Evolutionary conservation across 1,140 invertebrate species (phyloP).

Genomic region (Nasonia vitripennis): DNA sequence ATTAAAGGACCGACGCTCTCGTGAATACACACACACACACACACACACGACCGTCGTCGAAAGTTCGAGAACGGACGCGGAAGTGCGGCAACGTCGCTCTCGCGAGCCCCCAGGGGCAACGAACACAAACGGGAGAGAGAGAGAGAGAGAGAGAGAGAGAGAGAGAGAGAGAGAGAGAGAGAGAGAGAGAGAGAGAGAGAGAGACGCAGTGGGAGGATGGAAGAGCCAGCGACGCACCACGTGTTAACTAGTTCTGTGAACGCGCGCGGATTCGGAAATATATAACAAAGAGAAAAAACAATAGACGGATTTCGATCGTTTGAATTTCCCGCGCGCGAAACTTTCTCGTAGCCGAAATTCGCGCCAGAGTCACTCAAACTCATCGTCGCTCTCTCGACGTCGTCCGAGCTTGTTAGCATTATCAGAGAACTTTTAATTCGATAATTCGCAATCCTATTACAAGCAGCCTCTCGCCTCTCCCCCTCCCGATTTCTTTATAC

Average conservation of each 20-base stretch:
- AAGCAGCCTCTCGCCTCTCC: neutral
- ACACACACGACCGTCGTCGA: neutral
- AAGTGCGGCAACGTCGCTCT: constrained; percentile 47
- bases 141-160: constrained; percentile 47
- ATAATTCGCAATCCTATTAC: constrained; percentile 17
- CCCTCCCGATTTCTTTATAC: no score
- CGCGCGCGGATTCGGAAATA: no score
- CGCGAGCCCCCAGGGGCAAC: constrained; percentile 34
- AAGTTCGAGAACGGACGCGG: constrained; percentile 46
- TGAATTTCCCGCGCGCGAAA: no score
- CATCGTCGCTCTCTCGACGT: no score
- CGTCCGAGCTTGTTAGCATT: neutral
- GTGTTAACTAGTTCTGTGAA: neutral
- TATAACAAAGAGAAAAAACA: no score
- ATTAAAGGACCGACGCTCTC: constrained; percentile 33
- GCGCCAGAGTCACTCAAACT: no score
- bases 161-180: constrained; percentile 47
- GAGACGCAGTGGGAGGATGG: constrained; percentile 41
- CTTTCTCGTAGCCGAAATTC: no score
- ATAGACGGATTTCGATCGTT: no score
- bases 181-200: constrained; percentile 36
- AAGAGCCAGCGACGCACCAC: neutral
- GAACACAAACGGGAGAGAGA: constrained; percentile 26
- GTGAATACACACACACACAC: neutral
- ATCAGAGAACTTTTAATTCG: constrained; percentile 9